These are phyloP conservation scores for Corythaeola cristata DNA, from an alignment of 2,113 vertebrate species.

Conservation along the genomic window DNA sequence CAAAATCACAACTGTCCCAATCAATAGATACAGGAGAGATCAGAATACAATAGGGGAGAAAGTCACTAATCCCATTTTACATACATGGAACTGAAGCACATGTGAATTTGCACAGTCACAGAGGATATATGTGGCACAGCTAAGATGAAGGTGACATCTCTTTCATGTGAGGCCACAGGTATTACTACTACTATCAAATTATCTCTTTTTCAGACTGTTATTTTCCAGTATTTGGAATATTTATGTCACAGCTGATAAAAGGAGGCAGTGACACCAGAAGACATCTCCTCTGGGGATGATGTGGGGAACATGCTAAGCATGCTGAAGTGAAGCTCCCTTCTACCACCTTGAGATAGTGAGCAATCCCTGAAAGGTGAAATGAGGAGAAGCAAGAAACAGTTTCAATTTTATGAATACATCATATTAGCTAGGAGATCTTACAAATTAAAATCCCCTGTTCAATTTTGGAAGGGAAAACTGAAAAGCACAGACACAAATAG, in stretches of 20 bases:
- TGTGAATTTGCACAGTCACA: not conserved
- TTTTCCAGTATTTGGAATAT: not conserved
- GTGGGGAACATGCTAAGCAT: not conserved
- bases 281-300: not conserved
- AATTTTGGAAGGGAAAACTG: not conserved
- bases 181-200: not conserved
- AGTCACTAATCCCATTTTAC: not conserved
- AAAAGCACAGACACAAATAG: not conserved
- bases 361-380: not conserved
- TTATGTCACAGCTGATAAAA: not conserved
- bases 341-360: not conserved
- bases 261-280: not conserved
- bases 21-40: not conserved
- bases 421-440: not conserved
- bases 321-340: not conserved
- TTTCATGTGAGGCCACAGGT: not conserved
- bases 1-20: not conserved
- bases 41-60: not conserved
- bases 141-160: not conserved
- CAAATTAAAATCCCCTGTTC: not conserved
- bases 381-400: not conserved
- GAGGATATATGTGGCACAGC: not conserved
- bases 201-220: not conserved
- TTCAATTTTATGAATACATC: not conserved
- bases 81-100: not conserved